These are phyloP conservation scores for Lordiphosa fenestrarum DNA, from an alignment of 2,888 invertebrate genomes.

Conservation along the genomic window DNA sequence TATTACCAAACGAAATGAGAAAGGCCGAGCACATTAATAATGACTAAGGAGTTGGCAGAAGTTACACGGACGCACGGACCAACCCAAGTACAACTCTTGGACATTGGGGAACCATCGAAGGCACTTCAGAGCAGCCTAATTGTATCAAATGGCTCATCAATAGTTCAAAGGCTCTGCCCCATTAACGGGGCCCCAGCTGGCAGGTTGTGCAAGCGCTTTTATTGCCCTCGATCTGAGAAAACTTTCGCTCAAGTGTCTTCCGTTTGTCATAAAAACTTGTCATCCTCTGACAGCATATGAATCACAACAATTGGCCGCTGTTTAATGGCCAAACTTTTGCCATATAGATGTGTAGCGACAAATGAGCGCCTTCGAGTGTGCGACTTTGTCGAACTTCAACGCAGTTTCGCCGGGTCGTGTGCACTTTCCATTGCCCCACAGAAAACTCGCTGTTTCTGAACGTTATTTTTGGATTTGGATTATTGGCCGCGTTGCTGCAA, in stretches of 20 bases:
- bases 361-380: constrained; percentile 56
- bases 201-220: constrained; percentile 27
- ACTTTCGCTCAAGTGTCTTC: constrained; percentile 67
- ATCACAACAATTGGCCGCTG: constrained; percentile 64
- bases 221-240: constrained; percentile 44
- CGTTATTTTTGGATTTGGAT: constrained; percentile 10
- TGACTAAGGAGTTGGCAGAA: constrained; percentile 14
- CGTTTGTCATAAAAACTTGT: constrained; percentile 66
- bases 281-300: constrained; percentile 57
- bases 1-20: constrained; percentile 46
- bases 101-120: constrained; percentile 24
- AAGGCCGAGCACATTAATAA: constrained; percentile 58
- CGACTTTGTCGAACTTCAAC: constrained; percentile 25
- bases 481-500: constrained; percentile 39
- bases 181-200: constrained; percentile 17
- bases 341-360: constrained; percentile 56
- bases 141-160: constrained; percentile 65
- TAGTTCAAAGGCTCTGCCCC: constrained; percentile 60
- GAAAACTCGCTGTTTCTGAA: constrained; percentile 6
- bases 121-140: constrained; percentile 48
- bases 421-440: constrained; percentile 10
- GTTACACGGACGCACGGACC: not conserved
- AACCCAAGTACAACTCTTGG: constrained; percentile 10
- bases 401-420: constrained; percentile 17
- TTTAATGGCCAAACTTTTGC: constrained; percentile 70